phyloP scores from a whole-genome alignment of 2,113 vertebrate species.

The Arizona elegans region DNA sequence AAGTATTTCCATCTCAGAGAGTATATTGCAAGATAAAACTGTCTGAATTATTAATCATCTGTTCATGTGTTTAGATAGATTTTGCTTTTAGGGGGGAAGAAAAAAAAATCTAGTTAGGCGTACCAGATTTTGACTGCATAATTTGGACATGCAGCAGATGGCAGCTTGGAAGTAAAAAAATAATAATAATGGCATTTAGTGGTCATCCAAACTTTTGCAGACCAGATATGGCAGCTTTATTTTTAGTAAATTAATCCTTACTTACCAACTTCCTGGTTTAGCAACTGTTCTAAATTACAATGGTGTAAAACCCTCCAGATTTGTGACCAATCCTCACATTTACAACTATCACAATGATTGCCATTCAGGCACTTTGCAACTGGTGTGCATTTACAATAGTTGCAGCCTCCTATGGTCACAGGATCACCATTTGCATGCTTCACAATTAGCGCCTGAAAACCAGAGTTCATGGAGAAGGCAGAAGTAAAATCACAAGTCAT shows the following conservation, averaged over 20 bases:
- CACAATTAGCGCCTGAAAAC: background rate
- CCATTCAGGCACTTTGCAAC: background rate
- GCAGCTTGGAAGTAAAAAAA: too few species aligned
- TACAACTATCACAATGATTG: background rate
- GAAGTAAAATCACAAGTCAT: background rate
- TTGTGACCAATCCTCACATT: background rate
- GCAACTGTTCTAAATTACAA: background rate
- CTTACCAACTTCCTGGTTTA: background rate
- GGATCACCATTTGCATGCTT: background rate
- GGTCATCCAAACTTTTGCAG: background rate
- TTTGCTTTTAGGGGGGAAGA: background rate
- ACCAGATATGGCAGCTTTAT: background rate
- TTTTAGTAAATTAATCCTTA: background rate
- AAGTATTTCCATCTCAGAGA: background rate
- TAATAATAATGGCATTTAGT: background rate
- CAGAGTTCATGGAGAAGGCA: background rate
- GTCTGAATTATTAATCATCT: background rate
- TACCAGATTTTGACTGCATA: background rate
- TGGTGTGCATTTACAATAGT: background rate
- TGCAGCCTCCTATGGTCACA: background rate
- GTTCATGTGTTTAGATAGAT: background rate
- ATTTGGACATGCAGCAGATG: background rate
- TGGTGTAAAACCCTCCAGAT: background rate
- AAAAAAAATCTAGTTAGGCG: background rate
- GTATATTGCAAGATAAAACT: background rate